phyloP scores from a whole-genome alignment of 2,797 vertebrate species.

The Alosa sapidissima region DNA sequence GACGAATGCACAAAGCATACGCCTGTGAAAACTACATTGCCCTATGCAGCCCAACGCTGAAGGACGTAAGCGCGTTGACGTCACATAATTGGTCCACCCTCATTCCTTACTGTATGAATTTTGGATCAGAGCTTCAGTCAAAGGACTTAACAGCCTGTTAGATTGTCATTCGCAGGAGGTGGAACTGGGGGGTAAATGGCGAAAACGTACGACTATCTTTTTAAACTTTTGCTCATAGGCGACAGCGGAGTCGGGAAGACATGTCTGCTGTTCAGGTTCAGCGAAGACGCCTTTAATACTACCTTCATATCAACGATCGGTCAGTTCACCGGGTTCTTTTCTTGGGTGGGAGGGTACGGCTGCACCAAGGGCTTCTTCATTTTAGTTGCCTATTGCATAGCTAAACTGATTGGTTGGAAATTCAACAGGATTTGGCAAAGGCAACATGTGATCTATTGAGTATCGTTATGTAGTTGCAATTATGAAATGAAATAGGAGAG shows the following conservation, averaged over 20 bases:
- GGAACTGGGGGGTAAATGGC: slow-evolving; percentile 80
- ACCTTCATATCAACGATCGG: slow-evolving; percentile 99
- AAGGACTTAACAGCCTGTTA: slow-evolving; percentile 38
- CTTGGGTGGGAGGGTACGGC: slow-evolving; percentile 47
- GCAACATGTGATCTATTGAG: background rate
- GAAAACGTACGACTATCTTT: slow-evolving; percentile 98
- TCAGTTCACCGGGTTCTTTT: slow-evolving; percentile 69
- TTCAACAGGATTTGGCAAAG: background rate
- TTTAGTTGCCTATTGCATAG: slow-evolving; percentile 3
- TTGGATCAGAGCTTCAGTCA: slow-evolving; percentile 50
- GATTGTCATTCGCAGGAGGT: slow-evolving; percentile 44
- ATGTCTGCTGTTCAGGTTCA: slow-evolving; percentile 95
- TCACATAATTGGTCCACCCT: slow-evolving; percentile 47
- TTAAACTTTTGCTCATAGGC: slow-evolving; percentile 95
- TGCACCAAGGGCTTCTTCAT: slow-evolving; percentile 43
- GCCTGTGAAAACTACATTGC: slow-evolving; percentile 57
- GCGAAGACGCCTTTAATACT: slow-evolving; percentile 96
- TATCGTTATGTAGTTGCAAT: background rate
- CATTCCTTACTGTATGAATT: slow-evolving; percentile 45
- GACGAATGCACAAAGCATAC: background rate
- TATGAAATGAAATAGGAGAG: background rate
- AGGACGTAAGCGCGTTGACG: slow-evolving; percentile 52
- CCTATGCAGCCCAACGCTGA: slow-evolving; percentile 45
- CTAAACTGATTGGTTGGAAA: background rate
- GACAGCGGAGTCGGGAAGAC: slow-evolving; percentile 98